These are phyloP conservation scores for Gambusia affinis DNA, from an alignment of 2,113 vertebrate species.

Conservation along the genomic window DNA sequence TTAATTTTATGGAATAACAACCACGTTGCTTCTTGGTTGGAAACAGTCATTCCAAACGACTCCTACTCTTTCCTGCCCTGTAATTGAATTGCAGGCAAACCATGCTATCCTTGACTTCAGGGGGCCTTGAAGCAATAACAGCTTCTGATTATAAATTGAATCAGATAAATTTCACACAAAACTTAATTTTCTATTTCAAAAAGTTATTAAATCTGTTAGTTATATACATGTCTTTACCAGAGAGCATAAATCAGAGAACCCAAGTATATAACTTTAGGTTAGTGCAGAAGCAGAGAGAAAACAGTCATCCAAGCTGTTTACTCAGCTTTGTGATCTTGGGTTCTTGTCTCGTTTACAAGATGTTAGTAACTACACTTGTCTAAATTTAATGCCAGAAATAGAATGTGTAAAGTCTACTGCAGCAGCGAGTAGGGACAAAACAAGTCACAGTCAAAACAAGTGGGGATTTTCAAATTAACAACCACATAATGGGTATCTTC, in stretches of 20 bases:
- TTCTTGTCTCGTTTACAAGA: no score
- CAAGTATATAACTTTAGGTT: neutral
- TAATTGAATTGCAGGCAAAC: constrained; percentile 57
- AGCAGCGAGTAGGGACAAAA: no score
- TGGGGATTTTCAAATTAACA: neutral
- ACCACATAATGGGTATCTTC: neutral
- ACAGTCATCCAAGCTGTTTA: no score
- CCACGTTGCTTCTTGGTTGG: constrained; percentile 31
- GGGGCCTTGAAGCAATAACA: constrained; percentile 14
- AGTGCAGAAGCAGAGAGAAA: no score
- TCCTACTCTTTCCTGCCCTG: constrained; percentile 29
- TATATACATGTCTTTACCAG: neutral
- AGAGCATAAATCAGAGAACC: neutral
- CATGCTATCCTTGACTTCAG: constrained; percentile 24
- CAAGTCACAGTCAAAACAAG: no score
- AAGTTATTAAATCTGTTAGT: neutral
- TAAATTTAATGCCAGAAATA: no score
- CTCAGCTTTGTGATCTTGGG: no score
- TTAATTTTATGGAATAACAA: constrained; percentile 26
- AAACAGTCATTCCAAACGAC: constrained; percentile 58
- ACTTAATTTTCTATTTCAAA: neutral
- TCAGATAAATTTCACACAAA: neutral
- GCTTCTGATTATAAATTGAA: constrained; percentile 21
- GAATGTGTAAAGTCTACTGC: no score
- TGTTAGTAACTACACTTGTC: no score